Conservation (phyloP, 2,797 vertebrate genomes). For the Sparidentex hasta region DNA sequence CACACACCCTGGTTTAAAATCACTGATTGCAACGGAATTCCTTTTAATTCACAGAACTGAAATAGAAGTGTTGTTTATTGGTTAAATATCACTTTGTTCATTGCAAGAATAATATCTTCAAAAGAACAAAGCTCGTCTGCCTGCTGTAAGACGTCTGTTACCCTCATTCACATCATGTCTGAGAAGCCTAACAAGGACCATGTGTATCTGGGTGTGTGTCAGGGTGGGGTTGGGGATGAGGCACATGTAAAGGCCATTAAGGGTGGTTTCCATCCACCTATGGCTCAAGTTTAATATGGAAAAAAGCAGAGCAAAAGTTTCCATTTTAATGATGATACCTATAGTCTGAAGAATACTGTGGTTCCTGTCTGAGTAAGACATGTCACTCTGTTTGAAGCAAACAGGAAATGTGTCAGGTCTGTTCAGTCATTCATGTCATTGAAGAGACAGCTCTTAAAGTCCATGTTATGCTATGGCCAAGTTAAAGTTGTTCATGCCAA, state of each 20-base stretch:
- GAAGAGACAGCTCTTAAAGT: conserved; percentile 20
- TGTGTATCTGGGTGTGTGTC: conserved; percentile 44
- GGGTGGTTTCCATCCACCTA: conserved; percentile 33
- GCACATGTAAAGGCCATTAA: conserved; percentile 50
- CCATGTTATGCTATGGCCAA: not conserved
- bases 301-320: conserved; percentile 11
- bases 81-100: not conserved
- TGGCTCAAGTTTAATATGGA: not conserved
- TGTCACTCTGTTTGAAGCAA: not conserved
- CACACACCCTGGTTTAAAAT: not conserved
- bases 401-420: not conserved
- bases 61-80: not conserved
- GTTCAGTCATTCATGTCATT: conserved; percentile 52
- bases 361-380: not conserved
- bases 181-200: conserved; percentile 37
- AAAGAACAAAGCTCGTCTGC: conserved; percentile 7
- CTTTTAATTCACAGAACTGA: not conserved
- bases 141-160: not conserved
- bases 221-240: conserved; percentile 21
- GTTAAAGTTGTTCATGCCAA: not conserved
- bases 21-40: not conserved
- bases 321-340: not conserved
- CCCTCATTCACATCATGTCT: conserved; percentile 29
- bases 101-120: not conserved
- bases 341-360: not conserved